Evolutionary conservation across 2,888 invertebrate genomes (phyloP).

Genomic region (Cataglyphis cursor): DNA sequence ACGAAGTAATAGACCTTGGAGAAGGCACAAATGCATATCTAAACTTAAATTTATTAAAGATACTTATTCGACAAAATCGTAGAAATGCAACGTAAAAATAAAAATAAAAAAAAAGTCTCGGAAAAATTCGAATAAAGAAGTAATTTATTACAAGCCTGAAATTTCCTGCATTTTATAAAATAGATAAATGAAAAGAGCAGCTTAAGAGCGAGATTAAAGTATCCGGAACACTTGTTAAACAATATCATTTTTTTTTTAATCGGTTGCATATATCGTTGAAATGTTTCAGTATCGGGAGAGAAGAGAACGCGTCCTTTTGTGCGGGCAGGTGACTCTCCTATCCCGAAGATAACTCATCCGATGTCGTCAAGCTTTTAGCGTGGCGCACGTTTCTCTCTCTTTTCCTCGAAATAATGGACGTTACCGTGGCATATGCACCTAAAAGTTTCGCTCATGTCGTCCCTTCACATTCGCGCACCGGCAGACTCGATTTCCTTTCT

Average conservation of each 20-base stretch:
- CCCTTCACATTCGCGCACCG: constrained; percentile 7
- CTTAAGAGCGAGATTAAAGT: background rate
- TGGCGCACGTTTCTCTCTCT: background rate
- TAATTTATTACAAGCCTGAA: background rate
- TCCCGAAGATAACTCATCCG: constrained; percentile 27
- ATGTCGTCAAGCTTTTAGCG: constrained; percentile 37
- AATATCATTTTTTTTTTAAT: background rate
- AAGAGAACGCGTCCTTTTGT: background rate
- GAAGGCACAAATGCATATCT: background rate
- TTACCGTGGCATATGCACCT: background rate
- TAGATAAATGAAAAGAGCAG: background rate
- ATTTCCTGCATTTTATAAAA: background rate
- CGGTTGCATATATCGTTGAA: background rate
- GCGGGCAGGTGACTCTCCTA: background rate
- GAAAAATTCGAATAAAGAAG: background rate
- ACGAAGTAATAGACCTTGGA: background rate
- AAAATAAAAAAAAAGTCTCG: background rate
- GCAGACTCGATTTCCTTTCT: background rate
- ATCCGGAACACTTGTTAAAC: background rate
- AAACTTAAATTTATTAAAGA: background rate
- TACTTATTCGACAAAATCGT: background rate
- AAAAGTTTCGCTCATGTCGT: constrained; percentile 25
- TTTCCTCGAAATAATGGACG: constrained; percentile 23
- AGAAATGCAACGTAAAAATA: background rate
- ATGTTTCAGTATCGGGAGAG: background rate